Evolutionary conservation across 2,113 vertebrate species (phyloP).

Genomic region (Sapajus apella): DNA sequence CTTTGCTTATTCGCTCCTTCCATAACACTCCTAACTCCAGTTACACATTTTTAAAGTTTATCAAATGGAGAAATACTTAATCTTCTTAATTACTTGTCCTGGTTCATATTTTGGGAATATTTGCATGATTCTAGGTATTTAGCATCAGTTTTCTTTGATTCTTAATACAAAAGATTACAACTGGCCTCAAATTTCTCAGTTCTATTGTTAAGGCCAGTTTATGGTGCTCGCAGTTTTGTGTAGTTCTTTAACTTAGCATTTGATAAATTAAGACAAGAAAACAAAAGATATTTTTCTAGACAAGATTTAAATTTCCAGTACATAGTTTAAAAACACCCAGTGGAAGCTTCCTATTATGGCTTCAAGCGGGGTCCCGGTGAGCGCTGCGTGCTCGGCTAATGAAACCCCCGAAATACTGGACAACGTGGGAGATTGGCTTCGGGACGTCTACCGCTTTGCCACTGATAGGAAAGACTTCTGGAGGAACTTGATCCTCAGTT

Average conservation of each 20-base stretch:
- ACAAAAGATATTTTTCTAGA: not conserved
- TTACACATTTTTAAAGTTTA: not conserved
- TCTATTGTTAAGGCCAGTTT: not conserved
- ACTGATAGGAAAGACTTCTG: no score
- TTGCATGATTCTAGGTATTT: constrained; percentile 3
- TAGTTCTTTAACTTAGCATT: constrained; percentile 22
- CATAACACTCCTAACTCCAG: not conserved
- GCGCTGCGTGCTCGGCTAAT: no score
- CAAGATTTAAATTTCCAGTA: not conserved
- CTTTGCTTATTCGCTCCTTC: not conserved
- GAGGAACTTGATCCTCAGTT: no score
- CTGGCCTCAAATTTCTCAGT: constrained; percentile 35
- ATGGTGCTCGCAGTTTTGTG: not conserved
- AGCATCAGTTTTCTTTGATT: constrained; percentile 34
- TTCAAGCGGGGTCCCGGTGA: no score
- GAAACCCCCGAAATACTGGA: no score
- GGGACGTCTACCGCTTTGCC: no score
- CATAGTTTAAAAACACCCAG: not conserved
- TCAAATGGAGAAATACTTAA: not conserved
- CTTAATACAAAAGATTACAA: not conserved
- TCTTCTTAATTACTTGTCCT: not conserved
- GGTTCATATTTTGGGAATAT: constrained; percentile 56
- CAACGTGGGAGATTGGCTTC: no score
- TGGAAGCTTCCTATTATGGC: not conserved
- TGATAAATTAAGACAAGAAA: not conserved